A percentile compares a stretch with the other conserved stretches of the same genome.
These are phyloP conservation scores for Tinea semifulvella DNA, from an alignment of 2,888 invertebrate genomes.

Conservation along the genomic window DNA sequence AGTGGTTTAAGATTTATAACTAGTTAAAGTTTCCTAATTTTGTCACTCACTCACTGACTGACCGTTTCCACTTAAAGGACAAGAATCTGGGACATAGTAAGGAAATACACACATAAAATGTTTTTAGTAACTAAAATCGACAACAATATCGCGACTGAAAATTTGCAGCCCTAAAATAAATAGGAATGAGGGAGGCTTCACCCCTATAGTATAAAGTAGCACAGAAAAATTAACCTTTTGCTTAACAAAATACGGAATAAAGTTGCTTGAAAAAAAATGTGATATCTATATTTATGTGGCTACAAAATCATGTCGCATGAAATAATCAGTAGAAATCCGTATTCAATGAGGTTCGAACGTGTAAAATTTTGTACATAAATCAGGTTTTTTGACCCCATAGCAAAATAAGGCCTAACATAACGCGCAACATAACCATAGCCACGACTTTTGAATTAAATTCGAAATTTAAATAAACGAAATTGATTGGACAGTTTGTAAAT, in stretches of 20 bases:
- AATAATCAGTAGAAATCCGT: conserved; percentile 54
- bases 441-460: not conserved
- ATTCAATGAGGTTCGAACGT: conserved; percentile 17
- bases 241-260: not conserved
- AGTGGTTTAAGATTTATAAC: too few relatives aligned
- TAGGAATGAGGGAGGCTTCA: not conserved
- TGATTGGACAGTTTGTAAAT: too few relatives aligned
- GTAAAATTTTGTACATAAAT: not conserved
- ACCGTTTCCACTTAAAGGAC: too few relatives aligned
- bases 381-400: not conserved
- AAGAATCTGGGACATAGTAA: not conserved
- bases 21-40: too few relatives aligned
- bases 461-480: not conserved
- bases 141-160: not conserved
- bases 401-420: not conserved
- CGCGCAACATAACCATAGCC: not conserved
- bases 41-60: too few relatives aligned
- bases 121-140: not conserved
- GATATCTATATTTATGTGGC: not conserved
- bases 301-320: conserved; percentile 29
- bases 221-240: not conserved
- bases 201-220: not conserved
- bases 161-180: not conserved
- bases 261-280: not conserved
- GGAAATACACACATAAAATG: not conserved